A percentile compares a stretch with the other conserved stretches of the same genome.
These are phyloP conservation scores for Oikopleura albicans DNA, from an alignment of 23 tunicate species.

Conservation along the genomic window DNA sequence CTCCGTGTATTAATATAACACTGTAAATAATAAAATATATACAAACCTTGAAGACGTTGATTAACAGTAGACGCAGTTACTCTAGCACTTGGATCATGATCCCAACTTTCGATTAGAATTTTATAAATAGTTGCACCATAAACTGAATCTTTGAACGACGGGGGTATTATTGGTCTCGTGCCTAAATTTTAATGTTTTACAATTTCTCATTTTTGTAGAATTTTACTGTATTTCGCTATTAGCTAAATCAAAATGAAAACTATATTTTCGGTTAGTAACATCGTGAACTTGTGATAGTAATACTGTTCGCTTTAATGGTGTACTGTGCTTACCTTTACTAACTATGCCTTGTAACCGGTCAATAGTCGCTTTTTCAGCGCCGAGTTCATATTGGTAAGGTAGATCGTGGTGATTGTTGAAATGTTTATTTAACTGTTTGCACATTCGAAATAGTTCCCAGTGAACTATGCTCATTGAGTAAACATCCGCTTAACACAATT, in stretches of 20 bases:
- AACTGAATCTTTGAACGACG: not conserved
- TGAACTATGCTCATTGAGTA: constrained; percentile 17
- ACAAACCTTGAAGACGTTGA: not conserved
- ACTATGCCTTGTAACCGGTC: not conserved
- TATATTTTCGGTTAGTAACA: too few relatives aligned
- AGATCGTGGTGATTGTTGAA: not conserved
- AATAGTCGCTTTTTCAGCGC: not conserved
- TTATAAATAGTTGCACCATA: constrained; percentile 14
- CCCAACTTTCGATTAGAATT: constrained; percentile 12
- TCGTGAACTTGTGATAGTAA: too few relatives aligned
- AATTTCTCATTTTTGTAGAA: too few relatives aligned
- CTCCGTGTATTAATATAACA: too few relatives aligned
- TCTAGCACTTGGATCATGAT: constrained; percentile 8
- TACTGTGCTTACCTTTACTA: not conserved
- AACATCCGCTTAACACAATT: constrained; percentile 1
- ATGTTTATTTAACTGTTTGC: not conserved
- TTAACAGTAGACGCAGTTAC: not conserved
- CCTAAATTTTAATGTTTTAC: too few relatives aligned
- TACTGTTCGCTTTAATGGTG: too few relatives aligned
- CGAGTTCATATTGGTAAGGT: not conserved
- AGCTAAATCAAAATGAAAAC: too few relatives aligned
- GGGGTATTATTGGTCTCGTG: not conserved
- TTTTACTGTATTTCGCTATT: too few relatives aligned
- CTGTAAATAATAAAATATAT: too few relatives aligned
- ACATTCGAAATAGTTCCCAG: constrained; percentile 10